Conservation (phyloP, 2,797 vertebrate genomes). For the Chrysocyon brachyurus region DNA sequence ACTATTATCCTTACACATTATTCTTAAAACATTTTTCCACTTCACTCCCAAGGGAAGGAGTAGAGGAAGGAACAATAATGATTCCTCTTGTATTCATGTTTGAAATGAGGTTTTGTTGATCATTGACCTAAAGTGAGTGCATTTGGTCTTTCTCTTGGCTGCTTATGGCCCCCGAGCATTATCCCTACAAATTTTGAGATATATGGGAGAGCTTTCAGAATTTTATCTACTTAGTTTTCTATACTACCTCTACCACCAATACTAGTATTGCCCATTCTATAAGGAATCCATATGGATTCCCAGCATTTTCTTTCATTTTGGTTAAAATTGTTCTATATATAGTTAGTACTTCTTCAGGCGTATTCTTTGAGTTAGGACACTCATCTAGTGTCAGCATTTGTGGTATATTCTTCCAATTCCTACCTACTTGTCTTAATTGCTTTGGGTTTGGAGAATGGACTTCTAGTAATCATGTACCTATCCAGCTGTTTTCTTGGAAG, state of each 20-base stretch:
- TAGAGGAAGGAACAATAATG: neutral
- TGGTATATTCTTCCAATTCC: conserved; percentile 22
- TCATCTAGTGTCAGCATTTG: neutral
- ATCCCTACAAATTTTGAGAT: neutral
- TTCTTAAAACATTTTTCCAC: neutral
- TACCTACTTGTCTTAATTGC: neutral
- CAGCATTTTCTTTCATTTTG: neutral
- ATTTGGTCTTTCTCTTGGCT: conserved; percentile 9
- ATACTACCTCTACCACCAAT: neutral
- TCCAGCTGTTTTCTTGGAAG: neutral
- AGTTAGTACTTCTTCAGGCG: neutral
- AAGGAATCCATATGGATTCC: neutral
- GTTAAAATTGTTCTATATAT: neutral
- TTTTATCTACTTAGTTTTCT: neutral
- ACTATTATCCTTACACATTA: neutral
- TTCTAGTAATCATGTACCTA: neutral
- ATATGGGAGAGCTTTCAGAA: conserved; percentile 27
- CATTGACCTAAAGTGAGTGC: neutral
- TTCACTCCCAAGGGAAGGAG: neutral
- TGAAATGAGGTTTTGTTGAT: neutral
- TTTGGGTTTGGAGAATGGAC: conserved; percentile 17
- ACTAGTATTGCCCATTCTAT: neutral
- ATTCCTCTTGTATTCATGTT: neutral
- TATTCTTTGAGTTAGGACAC: neutral
- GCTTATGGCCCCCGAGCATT: neutral